Base-by-base conservation (phyloP, 30 jellyfish, hydroid and myxozoan species). In the Pelagia noctiluca region DNA sequence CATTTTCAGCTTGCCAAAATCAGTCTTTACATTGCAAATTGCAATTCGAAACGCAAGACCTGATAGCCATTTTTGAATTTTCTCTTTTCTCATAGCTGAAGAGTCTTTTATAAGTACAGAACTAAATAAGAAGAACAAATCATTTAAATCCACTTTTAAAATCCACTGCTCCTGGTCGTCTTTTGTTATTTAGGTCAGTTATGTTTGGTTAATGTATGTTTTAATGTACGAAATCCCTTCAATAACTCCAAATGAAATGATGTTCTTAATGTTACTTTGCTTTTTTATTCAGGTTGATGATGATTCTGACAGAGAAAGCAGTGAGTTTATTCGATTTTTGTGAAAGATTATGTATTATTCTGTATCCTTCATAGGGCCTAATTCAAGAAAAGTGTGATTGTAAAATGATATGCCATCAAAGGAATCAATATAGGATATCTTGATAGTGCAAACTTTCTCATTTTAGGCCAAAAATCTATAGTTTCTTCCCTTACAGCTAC, bases 231-330 rank as follows among this genome's bases (percentile, higher is more conserved):
- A n/a, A n/a, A n/a, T n/a, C n/a, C n/a, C n/a, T n/a, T n/a, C n/a
- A n/a, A n/a, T n/a, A 3, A 23, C 5, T 24, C 25, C 18, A 23
- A 11, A 19, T 63, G 13, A 63, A 19, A 23, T 63, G 42, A 24
- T 2, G 8, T 2, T 7, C 11, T 63, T 24, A 19, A 23, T 3
- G 18, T 1, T n/a, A 11, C 29, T 35, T 2, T 11, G 2, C 21
- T 82, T 47, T 24, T 68, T 31, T 34, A 18, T 83, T 32, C 68
- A 79, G 96, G 75, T 36, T 24, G 98, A 92, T 50, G 96, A 92
- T 11, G 98, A 92, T 36, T 92, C 98, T 26, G 98, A 92, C 86
- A 92, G 86, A 71, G 98, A 92, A 67, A 92, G 96, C 86, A 71
- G 98, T 92, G 74, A 71, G 98, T 78, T 24, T 48, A 8, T 3